Base-by-base conservation (phyloP, 2,888 invertebrate species). In the Acleris laterana region DNA sequence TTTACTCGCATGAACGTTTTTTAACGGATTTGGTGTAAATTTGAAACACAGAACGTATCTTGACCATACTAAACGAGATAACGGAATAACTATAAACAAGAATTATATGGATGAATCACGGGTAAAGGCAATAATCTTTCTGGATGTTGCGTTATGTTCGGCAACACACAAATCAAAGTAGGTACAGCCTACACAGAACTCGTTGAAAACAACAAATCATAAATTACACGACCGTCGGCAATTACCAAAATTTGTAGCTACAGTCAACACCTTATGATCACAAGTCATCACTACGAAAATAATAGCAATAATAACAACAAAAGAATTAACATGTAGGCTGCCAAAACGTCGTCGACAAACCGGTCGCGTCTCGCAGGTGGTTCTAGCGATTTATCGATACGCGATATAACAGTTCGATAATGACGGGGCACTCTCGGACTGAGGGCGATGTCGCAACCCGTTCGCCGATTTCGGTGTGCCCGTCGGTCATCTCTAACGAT, bases 401-500 rank as follows among this genome's bases (percentile, higher is more conserved):
- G 81, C 85, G 87, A 89, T 89, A 81, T 76, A 79, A 82, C 81
- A 79, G 81, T 77, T 77, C 75, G 87, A 88, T 88, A 88, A 87
- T 85, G 84, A 83, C 78, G 77, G 78, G 74, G 76, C 79, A 79
- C 73, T 76, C 72, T 71, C 81, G 77, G 80, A 78, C 82, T 79
- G 80, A 79, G 69, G 75, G 76, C 82, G 80, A 81, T 89, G 89
- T 88, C 88, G 89, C 89, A 88, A 88, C 81, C 77, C 75, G 74
- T 79, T 85, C 84, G 87, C 88, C 82, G 88, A 88, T 88, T 90
- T 88, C 84, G 87, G 88, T 80, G 79, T 82, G 83, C 82, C 88
- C 87, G 85, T 87, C 88, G 89, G 88, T 90, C 88, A 89, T 90
- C 87, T 89, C 90, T 90, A 90, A 90, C 89, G 91, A 92, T 92